A percentile compares a stretch with the other conserved stretches of the same genome.
Evolutionary conservation across 2,113 vertebrate genomes (phyloP).

Genomic region (Neolamprologus falcicula): DNA sequence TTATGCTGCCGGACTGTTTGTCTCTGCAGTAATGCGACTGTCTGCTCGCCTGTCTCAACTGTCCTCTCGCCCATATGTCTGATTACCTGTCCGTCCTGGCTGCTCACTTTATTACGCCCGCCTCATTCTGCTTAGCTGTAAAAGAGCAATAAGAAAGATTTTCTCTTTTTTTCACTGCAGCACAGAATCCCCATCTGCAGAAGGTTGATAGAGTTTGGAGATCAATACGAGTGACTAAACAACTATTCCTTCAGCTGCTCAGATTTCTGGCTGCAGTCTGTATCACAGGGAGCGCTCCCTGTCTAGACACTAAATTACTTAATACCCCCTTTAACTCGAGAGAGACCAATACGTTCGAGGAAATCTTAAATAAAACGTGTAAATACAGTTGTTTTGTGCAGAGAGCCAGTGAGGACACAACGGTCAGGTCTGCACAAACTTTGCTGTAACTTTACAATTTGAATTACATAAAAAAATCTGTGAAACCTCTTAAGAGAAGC

Average conservation of each 20-base stretch:
- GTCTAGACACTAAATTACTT: background rate
- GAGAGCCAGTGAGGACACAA: background rate
- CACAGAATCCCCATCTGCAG: background rate
- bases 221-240: conserved; percentile 18
- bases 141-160: background rate
- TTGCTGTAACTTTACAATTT: background rate
- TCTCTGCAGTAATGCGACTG: background rate
- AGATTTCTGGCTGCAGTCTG: background rate
- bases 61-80: background rate
- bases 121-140: background rate
- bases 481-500: background rate
- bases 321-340: background rate
- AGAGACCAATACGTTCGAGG: rapidly evolving
- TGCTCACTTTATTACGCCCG: background rate
- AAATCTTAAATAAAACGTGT: background rate
- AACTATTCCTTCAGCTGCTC: background rate
- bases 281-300: background rate
- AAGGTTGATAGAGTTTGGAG: background rate
- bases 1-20: background rate
- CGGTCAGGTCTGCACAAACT: background rate
- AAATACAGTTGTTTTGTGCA: background rate
- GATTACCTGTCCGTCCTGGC: background rate
- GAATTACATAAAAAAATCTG: background rate
- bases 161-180: background rate
- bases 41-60: background rate